Percentiles rank a stretch among this genome's conserved stretches.
These are phyloP conservation scores for Callipepla squamata DNA, from an alignment of 2,113 vertebrate genomes.

Conservation along the genomic window DNA sequence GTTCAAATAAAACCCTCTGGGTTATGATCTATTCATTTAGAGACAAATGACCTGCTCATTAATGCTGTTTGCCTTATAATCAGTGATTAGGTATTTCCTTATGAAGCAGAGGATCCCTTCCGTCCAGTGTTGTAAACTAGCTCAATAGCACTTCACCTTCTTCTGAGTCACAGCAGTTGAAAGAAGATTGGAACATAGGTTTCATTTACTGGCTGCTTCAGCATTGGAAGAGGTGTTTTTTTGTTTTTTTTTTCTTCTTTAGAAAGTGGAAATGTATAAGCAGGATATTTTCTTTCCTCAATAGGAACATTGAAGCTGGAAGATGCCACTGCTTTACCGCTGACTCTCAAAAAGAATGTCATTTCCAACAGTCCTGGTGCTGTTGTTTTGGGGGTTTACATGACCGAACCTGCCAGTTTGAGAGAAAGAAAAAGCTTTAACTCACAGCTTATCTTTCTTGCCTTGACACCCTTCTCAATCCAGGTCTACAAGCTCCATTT, in stretches of 20 bases:
- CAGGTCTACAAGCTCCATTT: neutral
- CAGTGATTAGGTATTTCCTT: constrained; percentile 58
- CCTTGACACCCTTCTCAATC: neutral
- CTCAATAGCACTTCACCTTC: neutral
- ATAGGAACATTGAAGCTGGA: neutral
- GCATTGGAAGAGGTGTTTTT: neutral
- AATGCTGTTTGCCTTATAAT: constrained; percentile 58
- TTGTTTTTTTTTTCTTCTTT: neutral
- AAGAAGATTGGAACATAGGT: neutral
- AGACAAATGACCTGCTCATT: constrained; percentile 46
- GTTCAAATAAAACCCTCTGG: constrained; percentile 48
- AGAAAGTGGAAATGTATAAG: neutral
- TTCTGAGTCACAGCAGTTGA: neutral
- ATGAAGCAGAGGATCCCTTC: constrained; percentile 57
- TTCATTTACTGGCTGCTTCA: constrained; percentile 23
- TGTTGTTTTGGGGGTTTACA: neutral
- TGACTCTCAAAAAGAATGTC: neutral
- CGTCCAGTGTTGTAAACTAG: constrained; percentile 13
- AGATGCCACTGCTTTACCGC: neutral
- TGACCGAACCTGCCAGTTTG: neutral
- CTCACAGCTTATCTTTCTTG: neutral
- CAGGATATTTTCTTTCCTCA: constrained; percentile 10
- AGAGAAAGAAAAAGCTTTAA: neutral
- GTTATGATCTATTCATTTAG: constrained; percentile 36
- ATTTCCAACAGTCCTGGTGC: neutral